Percentiles rank a stretch among this genome's conserved stretches.
phyloP scores from a whole-genome alignment of 2,888 invertebrate genomes.

The Tenthredo scrophulariae region DNA sequence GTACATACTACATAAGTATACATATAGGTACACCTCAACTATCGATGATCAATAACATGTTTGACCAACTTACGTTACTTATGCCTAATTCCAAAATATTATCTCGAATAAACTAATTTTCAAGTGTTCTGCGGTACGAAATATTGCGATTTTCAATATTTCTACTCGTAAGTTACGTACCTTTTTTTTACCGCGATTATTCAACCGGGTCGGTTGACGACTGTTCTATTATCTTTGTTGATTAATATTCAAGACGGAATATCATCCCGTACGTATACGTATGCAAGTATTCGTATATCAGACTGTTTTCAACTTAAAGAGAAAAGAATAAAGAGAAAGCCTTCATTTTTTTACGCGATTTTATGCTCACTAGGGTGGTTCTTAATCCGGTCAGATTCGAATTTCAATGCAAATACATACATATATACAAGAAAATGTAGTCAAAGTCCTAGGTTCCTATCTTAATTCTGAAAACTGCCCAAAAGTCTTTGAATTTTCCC shows the following conservation, averaged over 20 bases:
- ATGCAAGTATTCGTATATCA: not conserved
- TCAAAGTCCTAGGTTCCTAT: too few relatives aligned
- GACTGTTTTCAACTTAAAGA: not conserved
- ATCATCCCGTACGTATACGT: not conserved
- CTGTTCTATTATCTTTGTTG: conserved; percentile 14
- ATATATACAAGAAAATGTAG: too few relatives aligned
- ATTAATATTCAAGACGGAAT: conserved; percentile 35
- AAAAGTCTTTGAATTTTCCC: too few relatives aligned
- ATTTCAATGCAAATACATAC: too few relatives aligned
- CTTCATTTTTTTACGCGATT: not conserved
- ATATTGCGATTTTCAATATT: not conserved
- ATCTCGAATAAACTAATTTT: not conserved
- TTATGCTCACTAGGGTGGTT: too few relatives aligned
- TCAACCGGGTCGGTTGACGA: conserved; percentile 4
- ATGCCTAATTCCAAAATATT: not conserved
- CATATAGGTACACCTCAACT: too few relatives aligned
- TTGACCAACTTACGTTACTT: not conserved
- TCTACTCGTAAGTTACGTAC: not conserved
- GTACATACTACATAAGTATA: not conserved
- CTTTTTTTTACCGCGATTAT: not conserved
- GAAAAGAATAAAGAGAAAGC: not conserved
- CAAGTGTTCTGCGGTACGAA: not conserved
- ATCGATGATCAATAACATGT: conserved; percentile 4
- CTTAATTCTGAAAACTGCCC: too few relatives aligned
- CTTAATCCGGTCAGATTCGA: too few relatives aligned